Evolutionary conservation across 2,113 vertebrate species (phyloP), one percentile per base, ranked within the genome.

Genomic region (Tupaia tana): DNA sequence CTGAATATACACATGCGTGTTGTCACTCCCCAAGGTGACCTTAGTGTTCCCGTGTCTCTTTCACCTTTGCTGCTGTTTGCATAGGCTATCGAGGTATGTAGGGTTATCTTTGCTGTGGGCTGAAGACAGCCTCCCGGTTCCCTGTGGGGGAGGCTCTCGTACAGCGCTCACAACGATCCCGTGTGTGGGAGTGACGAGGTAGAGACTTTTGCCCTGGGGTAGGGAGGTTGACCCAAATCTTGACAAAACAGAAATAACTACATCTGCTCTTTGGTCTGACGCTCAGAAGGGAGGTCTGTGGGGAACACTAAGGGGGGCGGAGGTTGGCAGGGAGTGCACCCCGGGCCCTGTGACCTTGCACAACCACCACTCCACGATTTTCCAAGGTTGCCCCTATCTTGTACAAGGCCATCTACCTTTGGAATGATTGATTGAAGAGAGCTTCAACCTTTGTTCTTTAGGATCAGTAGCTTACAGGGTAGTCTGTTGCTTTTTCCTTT

Each of bases 391-490:
- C 2, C 31, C 58, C 89, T 97, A 69, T 73, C 95, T 97, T 94
- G 95, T 94, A 96, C 97, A 98, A 98, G 97, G 97, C 93, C 96
- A 25, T 85, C 96, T 97, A 92, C 82, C 98, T 98, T 96, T 98
- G 98, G 97, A 98, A 98, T 97, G 96, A 98, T 96, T 97, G 98
- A 98, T 98, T 95, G 96, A 98, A 97, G 86, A 88, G 91, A 94
- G 74, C 61, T 27, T 84, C 97, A 98, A 98, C 98, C 98, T 98
- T 98, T 98, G 98, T 97, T 96, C 98, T 97, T 89, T 95, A 97
- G 95, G 86, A 81, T 97, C 71, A 66, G 66, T 59, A 92, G 97
- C 95, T 97, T 67, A 93, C 97, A 78, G 66, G 81, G 85, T 87
- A 96, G 86, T 71, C 95, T 91, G 71, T 75, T 81, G 93, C 89